Base-by-base conservation (phyloP, 1,140 invertebrate species). In the Lasaia peninsularis region DNA sequence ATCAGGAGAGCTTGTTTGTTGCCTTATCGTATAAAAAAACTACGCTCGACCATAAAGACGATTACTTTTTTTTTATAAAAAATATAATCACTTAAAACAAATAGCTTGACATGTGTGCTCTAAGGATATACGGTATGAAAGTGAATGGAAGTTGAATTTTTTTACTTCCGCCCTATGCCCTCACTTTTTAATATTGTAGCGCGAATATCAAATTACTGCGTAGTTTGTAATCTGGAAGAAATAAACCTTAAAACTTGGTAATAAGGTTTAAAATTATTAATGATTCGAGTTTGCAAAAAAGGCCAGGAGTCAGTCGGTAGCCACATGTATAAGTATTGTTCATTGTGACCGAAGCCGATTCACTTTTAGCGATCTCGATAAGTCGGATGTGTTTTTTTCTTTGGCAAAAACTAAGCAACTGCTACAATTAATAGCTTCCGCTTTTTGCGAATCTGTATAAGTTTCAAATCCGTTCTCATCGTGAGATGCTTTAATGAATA, bases 151-250 rank as follows among this genome's bases (percentile, higher is more conserved):
- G 74, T 71, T 67, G 65, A 75, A 73, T 83, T 86, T 88, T 75
- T 88, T 83, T 78, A 84, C 72, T 88, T 88, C 82, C 85, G 85
- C 86, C 85, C 85, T 81, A 60, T 84, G 76, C 74, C 75, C 73
- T 82, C 72, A 75, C 85, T 88, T 86, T 80, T 87, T 83, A 79
- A 79, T 75, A 69, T 63, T 64, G 65, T 78, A 76, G 78, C 73
- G 70, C 71, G 71, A 76, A 77, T 84, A 83, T 88, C 79, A 80
- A 86, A 82, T 88, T 80, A 78, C 85, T 66, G 48, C 51, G 62
- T 63, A 64, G 62, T 56, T 63, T 67, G 12, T 57, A 16, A 21
- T n/a, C 18, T 51, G 34, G 8, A 16, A 3, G 65, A 60, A 51
- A 28, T 58, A 9, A 56, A 51, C 60, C 56, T 10, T 68, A 64